phyloP scores from a whole-genome alignment of 2,888 invertebrate species.

The Polydrusus pterygomalis region DNA sequence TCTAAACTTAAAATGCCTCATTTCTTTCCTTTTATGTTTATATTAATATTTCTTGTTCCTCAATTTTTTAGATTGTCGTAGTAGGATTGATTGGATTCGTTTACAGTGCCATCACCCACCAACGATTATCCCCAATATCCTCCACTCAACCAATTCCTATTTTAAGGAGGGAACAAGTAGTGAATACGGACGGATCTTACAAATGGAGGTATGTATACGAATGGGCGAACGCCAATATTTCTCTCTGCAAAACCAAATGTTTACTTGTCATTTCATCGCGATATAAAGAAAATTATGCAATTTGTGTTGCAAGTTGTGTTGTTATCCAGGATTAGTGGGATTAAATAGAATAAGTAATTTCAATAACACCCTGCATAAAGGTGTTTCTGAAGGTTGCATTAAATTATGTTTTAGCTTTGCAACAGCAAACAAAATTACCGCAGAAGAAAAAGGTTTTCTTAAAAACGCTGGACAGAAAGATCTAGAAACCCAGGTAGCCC shows the following conservation, averaged over 20 bases:
- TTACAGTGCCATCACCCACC: slow-evolving; percentile 29
- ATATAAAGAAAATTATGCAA: too few species aligned
- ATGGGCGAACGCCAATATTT: too few species aligned
- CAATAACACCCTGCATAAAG: too few species aligned
- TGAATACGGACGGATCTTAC: slow-evolving; percentile 73
- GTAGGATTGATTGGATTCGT: slow-evolving; percentile 11
- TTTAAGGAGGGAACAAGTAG: slow-evolving; percentile 67
- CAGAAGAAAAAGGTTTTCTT: slow-evolving; percentile 67
- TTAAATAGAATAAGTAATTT: too few species aligned
- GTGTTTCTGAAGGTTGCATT: neutral
- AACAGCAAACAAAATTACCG: slow-evolving; percentile 75
- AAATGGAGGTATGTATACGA: slow-evolving; percentile 59
- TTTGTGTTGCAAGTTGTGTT: too few species aligned
- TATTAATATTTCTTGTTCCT: too few species aligned
- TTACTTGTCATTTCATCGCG: too few species aligned
- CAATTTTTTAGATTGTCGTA: neutral
- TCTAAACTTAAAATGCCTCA: too few species aligned
- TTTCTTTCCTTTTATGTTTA: too few species aligned
- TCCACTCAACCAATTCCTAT: slow-evolving; percentile 60
- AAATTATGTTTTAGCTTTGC: slow-evolving; percentile 68
- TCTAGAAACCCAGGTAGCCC: slow-evolving; percentile 63
- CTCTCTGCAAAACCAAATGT: too few species aligned
- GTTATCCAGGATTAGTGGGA: too few species aligned
- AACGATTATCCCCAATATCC: neutral
- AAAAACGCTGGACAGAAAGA: slow-evolving; percentile 59